phyloP scores from a whole-genome alignment of 2,113 vertebrate genomes.

The Albula glossodonta region DNA sequence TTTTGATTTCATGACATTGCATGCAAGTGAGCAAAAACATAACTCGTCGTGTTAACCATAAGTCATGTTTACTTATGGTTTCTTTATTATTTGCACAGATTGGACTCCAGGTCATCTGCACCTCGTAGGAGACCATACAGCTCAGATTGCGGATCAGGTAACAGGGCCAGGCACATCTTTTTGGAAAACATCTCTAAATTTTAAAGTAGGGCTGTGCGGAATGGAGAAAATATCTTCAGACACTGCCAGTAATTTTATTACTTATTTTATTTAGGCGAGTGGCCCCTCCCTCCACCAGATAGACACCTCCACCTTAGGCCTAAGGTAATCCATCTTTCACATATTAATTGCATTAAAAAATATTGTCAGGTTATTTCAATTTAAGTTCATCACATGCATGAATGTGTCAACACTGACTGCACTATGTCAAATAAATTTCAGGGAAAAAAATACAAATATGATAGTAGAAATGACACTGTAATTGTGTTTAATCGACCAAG shows the following conservation, averaged over 20 bases:
- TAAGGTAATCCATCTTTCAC: background rate
- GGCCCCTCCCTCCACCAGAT: background rate
- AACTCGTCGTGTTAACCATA: background rate
- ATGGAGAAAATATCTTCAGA: too few species aligned
- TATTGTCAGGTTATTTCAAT: too few species aligned
- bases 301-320: slow-evolving; percentile 9
- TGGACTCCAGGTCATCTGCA: background rate
- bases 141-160: background rate
- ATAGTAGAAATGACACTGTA: too few species aligned
- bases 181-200: too few species aligned
- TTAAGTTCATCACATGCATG: too few species aligned
- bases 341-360: too few species aligned
- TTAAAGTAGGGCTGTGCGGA: too few species aligned
- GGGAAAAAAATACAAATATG: too few species aligned
- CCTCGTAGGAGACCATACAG: background rate
- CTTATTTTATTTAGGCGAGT: slow-evolving; percentile 2
- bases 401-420: too few species aligned
- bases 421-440: background rate
- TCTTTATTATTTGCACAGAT: background rate
- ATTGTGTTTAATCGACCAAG: too few species aligned
- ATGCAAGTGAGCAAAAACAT: background rate
- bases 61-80: background rate
- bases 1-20: background rate
- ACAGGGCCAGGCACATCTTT: background rate
- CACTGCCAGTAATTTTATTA: too few species aligned